Percentiles rank a stretch among this genome's conserved stretches.
phyloP scores from a whole-genome alignment of 2,113 vertebrate species.

The Phodopus roborovskii region DNA sequence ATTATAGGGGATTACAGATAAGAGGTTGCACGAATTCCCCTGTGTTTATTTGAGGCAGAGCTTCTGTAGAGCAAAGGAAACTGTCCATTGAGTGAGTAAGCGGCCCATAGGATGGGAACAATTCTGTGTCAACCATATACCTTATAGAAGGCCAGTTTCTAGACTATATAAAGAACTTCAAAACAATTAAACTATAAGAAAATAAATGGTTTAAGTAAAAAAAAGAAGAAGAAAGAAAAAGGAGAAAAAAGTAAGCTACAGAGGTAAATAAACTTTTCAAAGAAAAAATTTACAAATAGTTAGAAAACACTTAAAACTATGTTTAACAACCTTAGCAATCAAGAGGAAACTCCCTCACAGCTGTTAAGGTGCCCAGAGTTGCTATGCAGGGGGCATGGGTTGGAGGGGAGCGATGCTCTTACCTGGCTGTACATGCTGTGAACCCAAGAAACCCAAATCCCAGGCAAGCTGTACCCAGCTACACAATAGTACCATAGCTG shows the following conservation, averaged over 20 bases:
- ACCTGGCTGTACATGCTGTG: background rate
- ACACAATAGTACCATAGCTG: background rate
- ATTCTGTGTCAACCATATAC: background rate
- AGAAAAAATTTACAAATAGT: background rate
- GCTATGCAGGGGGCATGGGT: accelerated
- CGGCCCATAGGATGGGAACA: background rate
- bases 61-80: background rate
- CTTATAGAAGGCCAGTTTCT: background rate
- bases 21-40: background rate
- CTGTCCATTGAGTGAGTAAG: background rate
- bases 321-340: background rate
- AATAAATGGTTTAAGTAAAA: background rate
- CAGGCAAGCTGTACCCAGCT: background rate
- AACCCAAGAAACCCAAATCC: background rate
- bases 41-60: background rate
- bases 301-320: background rate
- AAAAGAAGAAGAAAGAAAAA: background rate
- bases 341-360: too few species aligned
- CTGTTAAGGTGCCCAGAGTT: too few species aligned
- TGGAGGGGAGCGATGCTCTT: background rate
- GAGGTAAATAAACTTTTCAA: background rate
- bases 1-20: background rate
- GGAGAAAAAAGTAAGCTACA: background rate
- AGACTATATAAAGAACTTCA: background rate
- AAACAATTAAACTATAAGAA: background rate